Conservation (phyloP, 2,888 invertebrate genomes). For the Taenaris catops region DNA sequence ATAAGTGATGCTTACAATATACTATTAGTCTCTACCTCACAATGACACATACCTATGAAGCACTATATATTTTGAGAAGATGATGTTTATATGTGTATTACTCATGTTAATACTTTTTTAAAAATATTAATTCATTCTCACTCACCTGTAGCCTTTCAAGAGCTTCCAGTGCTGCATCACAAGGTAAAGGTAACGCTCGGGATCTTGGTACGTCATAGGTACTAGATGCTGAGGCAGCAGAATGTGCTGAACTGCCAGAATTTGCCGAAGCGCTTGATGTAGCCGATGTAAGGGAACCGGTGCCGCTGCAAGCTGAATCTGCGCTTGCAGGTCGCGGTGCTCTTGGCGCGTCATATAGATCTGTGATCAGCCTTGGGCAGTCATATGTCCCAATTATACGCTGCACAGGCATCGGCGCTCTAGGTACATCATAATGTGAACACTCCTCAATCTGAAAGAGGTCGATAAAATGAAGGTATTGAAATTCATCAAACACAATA, state of each 20-base stretch:
- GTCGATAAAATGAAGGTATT: too few relatives aligned
- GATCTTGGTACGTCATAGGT: conserved; percentile 71
- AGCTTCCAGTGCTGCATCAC: conserved; percentile 71
- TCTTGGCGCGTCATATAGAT: conserved; percentile 71
- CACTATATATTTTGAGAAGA: too few relatives aligned
- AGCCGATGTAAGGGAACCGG: conserved; percentile 69
- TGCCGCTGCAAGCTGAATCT: conserved; percentile 78
- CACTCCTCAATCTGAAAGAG: conserved; percentile 66
- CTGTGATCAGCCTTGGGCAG: conserved; percentile 65
- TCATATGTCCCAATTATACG: conserved; percentile 86
- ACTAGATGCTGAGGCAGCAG: conserved; percentile 65
- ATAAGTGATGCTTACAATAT: too few relatives aligned
- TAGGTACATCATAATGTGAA: conserved; percentile 72
- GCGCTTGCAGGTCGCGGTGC: conserved; percentile 75
- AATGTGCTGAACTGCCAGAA: conserved; percentile 66
- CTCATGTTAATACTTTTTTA: too few relatives aligned
- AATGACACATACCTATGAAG: too few relatives aligned
- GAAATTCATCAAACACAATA: too few relatives aligned
- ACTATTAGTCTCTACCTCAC: too few relatives aligned
- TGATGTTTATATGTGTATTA: too few relatives aligned
- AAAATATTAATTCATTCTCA: too few relatives aligned
- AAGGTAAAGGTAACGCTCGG: conserved; percentile 66
- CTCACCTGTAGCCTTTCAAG: conserved; percentile 74
- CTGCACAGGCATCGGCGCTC: conserved; percentile 78
- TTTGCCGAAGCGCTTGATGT: conserved; percentile 72